Conservation (phyloP, 2,113 vertebrate genomes). For the Heptranchias perlo region DNA sequence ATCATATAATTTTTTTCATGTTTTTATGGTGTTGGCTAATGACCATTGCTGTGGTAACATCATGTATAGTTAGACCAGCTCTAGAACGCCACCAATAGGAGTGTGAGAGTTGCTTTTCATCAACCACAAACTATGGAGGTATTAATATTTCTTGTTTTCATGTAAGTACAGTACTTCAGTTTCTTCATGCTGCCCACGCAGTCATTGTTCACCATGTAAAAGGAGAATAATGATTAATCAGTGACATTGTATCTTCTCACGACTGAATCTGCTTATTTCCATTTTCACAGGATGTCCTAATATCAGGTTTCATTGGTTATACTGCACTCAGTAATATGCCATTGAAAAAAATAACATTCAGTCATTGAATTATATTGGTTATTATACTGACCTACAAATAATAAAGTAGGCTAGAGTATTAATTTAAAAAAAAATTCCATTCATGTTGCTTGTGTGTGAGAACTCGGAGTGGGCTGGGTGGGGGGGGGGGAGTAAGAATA, state of each 20-base stretch:
- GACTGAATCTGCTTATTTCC: background rate
- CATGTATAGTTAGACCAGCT: background rate
- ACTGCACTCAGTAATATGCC: background rate
- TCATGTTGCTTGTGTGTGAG: background rate
- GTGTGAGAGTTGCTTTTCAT: background rate
- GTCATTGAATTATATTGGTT: background rate
- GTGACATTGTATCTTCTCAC: background rate
- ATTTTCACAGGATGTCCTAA: background rate
- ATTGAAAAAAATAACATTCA: background rate
- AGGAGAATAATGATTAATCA: background rate
- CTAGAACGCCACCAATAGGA: too few species aligned
- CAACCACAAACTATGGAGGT: background rate
- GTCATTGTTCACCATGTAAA: background rate
- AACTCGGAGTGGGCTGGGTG: background rate
- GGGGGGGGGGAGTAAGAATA: background rate
- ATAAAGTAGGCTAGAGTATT: background rate
- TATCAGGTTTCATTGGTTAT: background rate
- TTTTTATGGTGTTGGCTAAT: background rate
- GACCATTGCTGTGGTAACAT: background rate
- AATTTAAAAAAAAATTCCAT: background rate
- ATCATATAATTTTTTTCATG: background rate
- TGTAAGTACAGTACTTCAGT: background rate
- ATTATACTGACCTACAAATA: background rate
- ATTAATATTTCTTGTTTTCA: background rate
- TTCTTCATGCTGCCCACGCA: background rate